A percentile compares a stretch with the other conserved stretches of the same genome.
These are phyloP conservation scores for Perca flavescens DNA, from an alignment of 2,113 vertebrate genomes.

Conservation along the genomic window DNA sequence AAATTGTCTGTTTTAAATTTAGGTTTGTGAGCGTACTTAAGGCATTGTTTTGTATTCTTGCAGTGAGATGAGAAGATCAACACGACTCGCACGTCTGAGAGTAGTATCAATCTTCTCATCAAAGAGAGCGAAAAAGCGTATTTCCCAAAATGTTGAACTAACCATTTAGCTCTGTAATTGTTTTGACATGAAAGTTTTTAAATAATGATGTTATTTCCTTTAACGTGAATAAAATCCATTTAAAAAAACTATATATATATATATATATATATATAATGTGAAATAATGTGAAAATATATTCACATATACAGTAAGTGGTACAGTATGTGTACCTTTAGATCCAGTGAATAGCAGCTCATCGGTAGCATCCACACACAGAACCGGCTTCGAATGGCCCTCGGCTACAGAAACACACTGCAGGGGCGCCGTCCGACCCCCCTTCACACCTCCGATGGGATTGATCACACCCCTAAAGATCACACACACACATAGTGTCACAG, in stretches of 20 bases:
- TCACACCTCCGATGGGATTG: slow-evolving; percentile 91
- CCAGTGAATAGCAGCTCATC: slow-evolving; percentile 96
- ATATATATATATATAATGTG: too few species aligned
- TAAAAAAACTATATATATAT: not conserved
- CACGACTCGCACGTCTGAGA: too few species aligned
- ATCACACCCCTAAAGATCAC: slow-evolving; percentile 90
- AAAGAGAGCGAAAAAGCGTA: too few species aligned
- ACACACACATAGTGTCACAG: slow-evolving; percentile 42
- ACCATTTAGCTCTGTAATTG: not conserved
- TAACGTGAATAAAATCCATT: not conserved
- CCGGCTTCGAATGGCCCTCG: slow-evolving; percentile 96
- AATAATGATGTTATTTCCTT: not conserved
- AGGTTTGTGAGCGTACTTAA: not conserved
- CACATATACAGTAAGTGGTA: not conserved
- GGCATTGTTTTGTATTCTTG: not conserved
- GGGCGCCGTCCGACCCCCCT: slow-evolving; percentile 91
- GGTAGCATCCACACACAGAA: slow-evolving; percentile 95
- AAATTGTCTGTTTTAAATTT: not conserved
- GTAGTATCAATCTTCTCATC: too few species aligned
- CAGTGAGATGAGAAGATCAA: not conserved
- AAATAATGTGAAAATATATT: too few species aligned
- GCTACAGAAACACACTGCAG: slow-evolving; percentile 94
- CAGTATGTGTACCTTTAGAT: slow-evolving; percentile 90
- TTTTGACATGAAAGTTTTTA: not conserved
- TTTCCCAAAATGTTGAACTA: not conserved